phyloP scores from a whole-genome alignment of 2,113 vertebrate species.

The Ceyx melanurus region DNA sequence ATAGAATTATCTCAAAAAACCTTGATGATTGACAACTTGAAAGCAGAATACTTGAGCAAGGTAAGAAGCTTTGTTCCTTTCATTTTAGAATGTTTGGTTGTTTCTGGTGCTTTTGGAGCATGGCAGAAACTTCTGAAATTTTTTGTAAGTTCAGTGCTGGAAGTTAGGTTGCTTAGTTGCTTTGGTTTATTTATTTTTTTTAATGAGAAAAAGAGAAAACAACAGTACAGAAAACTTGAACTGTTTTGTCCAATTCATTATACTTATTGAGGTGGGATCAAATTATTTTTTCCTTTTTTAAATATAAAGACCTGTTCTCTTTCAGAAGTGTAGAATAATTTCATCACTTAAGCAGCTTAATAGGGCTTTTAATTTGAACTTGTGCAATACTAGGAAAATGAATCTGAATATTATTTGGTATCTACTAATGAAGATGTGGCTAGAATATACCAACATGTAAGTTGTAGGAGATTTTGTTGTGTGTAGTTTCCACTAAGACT shows the following conservation, averaged over 20 bases:
- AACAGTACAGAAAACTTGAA: fast-evolving
- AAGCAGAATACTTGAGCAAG: conserved; percentile 92
- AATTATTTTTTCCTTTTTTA: not conserved
- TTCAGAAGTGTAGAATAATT: not conserved
- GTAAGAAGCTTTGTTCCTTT: conserved; percentile 60
- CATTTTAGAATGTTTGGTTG: fast-evolving
- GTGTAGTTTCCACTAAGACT: not conserved
- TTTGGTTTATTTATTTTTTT: not conserved
- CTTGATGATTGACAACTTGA: conserved; percentile 92
- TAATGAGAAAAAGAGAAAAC: not conserved
- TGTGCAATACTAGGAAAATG: not conserved
- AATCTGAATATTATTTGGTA: not conserved
- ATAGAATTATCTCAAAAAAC: conserved; percentile 96
- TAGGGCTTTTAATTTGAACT: not conserved
- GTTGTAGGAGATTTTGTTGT: not conserved
- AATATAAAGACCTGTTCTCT: not conserved
- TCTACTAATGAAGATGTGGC: not conserved
- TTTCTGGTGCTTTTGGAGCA: not conserved
- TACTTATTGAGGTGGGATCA: fast-evolving
- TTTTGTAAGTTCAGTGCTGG: not conserved
- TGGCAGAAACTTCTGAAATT: not conserved
- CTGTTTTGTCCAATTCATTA: not conserved
- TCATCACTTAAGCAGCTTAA: not conserved
- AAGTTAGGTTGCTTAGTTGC: not conserved
- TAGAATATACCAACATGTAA: not conserved